Percentiles rank a stretch among this genome's conserved stretches.
phyloP scores from a whole-genome alignment of 1,140 invertebrate species.

The Drosophila ercepeae region DNA sequence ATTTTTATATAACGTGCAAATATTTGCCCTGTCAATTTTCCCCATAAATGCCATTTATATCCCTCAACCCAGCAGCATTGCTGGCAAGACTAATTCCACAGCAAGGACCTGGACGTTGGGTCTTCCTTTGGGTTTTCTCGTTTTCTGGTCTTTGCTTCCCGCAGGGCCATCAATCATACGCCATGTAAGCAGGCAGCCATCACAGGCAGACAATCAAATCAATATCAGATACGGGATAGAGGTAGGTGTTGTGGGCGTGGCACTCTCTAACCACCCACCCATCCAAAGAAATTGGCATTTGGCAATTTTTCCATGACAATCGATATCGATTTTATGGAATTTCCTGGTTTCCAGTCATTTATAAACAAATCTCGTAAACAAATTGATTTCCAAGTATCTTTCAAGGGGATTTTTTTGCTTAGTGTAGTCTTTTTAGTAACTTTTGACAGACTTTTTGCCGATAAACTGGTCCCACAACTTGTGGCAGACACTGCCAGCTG shows the following conservation, averaged over 20 bases:
- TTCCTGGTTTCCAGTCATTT: slow-evolving; percentile 5
- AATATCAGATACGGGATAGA: slow-evolving; percentile 30
- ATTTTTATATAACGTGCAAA: slow-evolving; percentile 75
- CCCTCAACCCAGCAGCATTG: slow-evolving; percentile 17
- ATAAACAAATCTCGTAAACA: slow-evolving; percentile 41
- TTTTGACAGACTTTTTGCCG: background rate
- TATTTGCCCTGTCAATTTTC: slow-evolving; percentile 69
- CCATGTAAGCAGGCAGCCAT: slow-evolving; percentile 59
- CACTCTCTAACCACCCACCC: slow-evolving; percentile 43
- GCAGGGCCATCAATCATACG: slow-evolving; percentile 78
- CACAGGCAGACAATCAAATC: slow-evolving; percentile 62
- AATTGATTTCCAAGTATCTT: slow-evolving; percentile 34
- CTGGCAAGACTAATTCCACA: slow-evolving; percentile 56
- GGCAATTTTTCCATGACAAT: slow-evolving; percentile 51
- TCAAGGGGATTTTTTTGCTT: too few species aligned
- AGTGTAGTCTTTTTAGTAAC: slow-evolving; percentile 1
- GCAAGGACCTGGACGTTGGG: background rate
- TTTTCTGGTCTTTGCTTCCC: too few species aligned
- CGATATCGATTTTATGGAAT: slow-evolving; percentile 4
- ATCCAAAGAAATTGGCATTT: slow-evolving; percentile 60
- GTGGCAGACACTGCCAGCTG: slow-evolving; percentile 6
- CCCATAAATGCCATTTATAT: slow-evolving; percentile 69
- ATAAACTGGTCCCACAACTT: slow-evolving; percentile 25
- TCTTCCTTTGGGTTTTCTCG: slow-evolving; percentile 9
- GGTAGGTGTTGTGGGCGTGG: slow-evolving; percentile 29